Evolutionary conservation across 2,888 invertebrate species (phyloP).

Genomic region (Metacarcinus magister): DNA sequence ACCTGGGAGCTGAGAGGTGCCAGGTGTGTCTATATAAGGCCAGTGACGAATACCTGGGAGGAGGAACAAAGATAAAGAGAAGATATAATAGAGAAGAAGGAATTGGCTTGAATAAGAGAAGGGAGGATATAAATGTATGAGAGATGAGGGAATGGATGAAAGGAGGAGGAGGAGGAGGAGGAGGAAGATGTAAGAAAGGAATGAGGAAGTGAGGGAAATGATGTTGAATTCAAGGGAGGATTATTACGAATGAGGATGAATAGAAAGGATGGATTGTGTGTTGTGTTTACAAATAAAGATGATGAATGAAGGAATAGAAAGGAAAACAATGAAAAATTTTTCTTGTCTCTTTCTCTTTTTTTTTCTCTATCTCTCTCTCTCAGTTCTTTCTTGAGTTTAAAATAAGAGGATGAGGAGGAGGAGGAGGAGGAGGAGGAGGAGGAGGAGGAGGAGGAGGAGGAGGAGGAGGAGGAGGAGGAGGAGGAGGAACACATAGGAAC

Average conservation of each 20-base stretch:
- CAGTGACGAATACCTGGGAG: not conserved
- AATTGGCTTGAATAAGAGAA: not conserved
- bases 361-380: not conserved
- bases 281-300: not conserved
- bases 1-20: too few relatives aligned
- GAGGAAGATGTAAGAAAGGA: not conserved
- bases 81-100: not conserved
- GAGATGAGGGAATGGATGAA: too few relatives aligned
- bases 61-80: too few relatives aligned
- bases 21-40: not conserved
- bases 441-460: not conserved
- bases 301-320: too few relatives aligned
- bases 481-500: too few relatives aligned
- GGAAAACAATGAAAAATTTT: not conserved
- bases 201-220: not conserved
- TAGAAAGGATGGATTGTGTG: not conserved
- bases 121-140: not conserved
- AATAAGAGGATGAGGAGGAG: not conserved
- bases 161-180: not conserved
- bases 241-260: too few relatives aligned
- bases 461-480: too few relatives aligned
- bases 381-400: too few relatives aligned
- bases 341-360: not conserved
- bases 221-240: not conserved
- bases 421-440: conserved; percentile 5